Percentiles rank a stretch among this genome's conserved stretches.
Evolutionary conservation across 1,140 invertebrate species (phyloP).

Genomic region (Dendroctonus ponderosae): DNA sequence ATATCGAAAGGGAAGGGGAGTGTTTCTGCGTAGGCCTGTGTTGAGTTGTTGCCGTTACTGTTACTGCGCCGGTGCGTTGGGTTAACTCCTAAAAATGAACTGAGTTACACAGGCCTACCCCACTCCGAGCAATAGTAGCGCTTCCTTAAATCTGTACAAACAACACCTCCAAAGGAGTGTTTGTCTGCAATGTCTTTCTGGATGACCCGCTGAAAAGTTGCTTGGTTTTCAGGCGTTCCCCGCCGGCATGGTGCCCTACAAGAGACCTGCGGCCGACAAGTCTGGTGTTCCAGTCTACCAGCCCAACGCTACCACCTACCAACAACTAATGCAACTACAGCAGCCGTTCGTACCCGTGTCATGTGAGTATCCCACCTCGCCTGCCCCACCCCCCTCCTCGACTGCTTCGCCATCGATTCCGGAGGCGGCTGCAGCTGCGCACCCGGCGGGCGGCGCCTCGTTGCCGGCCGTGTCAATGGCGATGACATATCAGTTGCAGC

Average conservation of each 20-base stretch:
- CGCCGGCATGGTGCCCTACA: slow-evolving; percentile 91
- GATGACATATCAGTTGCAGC: slow-evolving; percentile 8
- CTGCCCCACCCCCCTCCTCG: slow-evolving; percentile 49
- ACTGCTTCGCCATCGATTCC: slow-evolving; percentile 43
- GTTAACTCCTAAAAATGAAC: no score
- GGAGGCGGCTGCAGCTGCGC: slow-evolving; percentile 27
- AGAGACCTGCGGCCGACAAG: slow-evolving; percentile 91
- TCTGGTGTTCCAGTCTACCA: slow-evolving; percentile 94
- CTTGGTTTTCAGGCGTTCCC: slow-evolving; percentile 73
- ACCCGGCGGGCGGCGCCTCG: slow-evolving; percentile 10
- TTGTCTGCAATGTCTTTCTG: no score
- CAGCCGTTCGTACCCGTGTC: slow-evolving; percentile 90
- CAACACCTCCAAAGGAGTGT: no score
- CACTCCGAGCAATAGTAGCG: no score
- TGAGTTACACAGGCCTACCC: no score
- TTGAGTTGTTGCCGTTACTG: no score
- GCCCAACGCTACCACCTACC: slow-evolving; percentile 85
- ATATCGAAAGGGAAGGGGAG: no score
- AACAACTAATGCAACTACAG: slow-evolving; percentile 92
- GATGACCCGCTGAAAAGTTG: no score
- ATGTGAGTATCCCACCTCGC: slow-evolving; percentile 84
- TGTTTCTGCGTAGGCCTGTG: no score
- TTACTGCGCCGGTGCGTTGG: no score
- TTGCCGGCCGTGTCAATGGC: slow-evolving; percentile 4
- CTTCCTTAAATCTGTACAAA: no score